Conservation (phyloP, 1,140 invertebrate species). For the Temnothorax nylanderi region DNA sequence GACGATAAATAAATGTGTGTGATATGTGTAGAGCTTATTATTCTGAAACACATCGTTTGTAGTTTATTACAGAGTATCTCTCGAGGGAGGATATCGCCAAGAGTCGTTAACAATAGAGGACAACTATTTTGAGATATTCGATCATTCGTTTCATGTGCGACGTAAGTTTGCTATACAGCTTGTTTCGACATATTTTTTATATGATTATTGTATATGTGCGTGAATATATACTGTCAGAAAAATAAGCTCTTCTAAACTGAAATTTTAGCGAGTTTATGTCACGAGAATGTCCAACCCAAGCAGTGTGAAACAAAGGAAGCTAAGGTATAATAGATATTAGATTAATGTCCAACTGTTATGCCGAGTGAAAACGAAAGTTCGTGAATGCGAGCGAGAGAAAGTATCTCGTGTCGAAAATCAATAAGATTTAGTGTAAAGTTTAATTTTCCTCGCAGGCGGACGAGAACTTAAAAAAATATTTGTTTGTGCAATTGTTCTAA, state of each 20-base stretch:
- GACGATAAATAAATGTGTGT: constrained; percentile 57
- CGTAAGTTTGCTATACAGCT: not conserved
- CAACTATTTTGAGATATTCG: not conserved
- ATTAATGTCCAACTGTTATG: constrained; percentile 46
- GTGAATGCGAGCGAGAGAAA: constrained; percentile 5
- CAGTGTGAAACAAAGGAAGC: constrained; percentile 58
- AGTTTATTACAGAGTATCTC: not conserved
- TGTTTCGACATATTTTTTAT: too few relatives aligned
- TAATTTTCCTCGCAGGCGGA: constrained; percentile 16
- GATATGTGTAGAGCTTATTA: constrained; percentile 59
- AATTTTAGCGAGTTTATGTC: constrained; percentile 51
- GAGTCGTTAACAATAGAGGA: not conserved
- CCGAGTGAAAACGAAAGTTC: constrained; percentile 21
- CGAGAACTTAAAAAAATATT: not conserved
- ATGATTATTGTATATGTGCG: not conserved
- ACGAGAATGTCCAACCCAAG: constrained; percentile 56
- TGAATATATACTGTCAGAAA: constrained; percentile 36
- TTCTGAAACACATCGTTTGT: constrained; percentile 23
- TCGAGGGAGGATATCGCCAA: not conserved
- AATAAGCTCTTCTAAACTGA: constrained; percentile 67
- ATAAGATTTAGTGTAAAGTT: not conserved
- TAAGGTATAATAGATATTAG: constrained; percentile 44
- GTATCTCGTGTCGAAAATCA: not conserved
- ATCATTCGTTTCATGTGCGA: not conserved
- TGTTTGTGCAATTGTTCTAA: constrained; percentile 15